Evolutionary conservation across 1,140 invertebrate genomes (phyloP).

Genomic region (Aphis gossypii): DNA sequence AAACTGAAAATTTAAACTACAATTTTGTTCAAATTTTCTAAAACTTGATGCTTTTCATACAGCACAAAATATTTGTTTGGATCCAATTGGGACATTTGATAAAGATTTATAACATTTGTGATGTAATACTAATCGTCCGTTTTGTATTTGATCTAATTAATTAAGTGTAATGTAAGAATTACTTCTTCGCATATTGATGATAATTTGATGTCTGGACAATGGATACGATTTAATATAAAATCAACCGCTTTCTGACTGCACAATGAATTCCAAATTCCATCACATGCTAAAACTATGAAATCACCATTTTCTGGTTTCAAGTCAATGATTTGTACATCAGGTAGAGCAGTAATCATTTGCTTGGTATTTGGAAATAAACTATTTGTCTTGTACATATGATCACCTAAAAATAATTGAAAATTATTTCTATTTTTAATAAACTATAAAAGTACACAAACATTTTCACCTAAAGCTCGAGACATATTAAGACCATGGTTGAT

Average conservation of each 20-base stretch:
- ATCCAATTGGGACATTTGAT: too few relatives aligned
- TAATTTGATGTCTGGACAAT: conserved; percentile 72
- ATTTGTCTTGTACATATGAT: conserved; percentile 94
- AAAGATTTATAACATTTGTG: too few relatives aligned
- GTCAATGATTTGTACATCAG: conserved; percentile 82
- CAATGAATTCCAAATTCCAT: conserved; percentile 99
- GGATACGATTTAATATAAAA: conserved; percentile 79
- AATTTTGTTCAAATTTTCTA: too few relatives aligned
- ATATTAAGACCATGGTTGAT: conserved; percentile 97
- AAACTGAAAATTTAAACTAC: too few relatives aligned
- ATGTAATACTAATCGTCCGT: too few relatives aligned
- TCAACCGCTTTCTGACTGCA: conserved; percentile 93
- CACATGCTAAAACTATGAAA: conserved; percentile 97
- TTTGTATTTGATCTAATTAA: too few relatives aligned
- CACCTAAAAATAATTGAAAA: conserved; percentile 69
- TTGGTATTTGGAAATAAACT: conserved; percentile 70
- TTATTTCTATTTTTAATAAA: not conserved
- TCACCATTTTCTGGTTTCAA: conserved; percentile 81
- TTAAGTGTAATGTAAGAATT: conserved; percentile 50
- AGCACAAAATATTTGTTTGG: too few relatives aligned
- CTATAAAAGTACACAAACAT: not conserved
- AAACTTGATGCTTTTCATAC: too few relatives aligned
- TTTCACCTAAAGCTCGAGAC: conserved; percentile 85
- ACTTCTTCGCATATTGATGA: conserved; percentile 95
- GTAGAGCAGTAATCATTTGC: conserved; percentile 96